phyloP scores from a whole-genome alignment of 2,113 vertebrate genomes.

The Crocuta crocuta region DNA sequence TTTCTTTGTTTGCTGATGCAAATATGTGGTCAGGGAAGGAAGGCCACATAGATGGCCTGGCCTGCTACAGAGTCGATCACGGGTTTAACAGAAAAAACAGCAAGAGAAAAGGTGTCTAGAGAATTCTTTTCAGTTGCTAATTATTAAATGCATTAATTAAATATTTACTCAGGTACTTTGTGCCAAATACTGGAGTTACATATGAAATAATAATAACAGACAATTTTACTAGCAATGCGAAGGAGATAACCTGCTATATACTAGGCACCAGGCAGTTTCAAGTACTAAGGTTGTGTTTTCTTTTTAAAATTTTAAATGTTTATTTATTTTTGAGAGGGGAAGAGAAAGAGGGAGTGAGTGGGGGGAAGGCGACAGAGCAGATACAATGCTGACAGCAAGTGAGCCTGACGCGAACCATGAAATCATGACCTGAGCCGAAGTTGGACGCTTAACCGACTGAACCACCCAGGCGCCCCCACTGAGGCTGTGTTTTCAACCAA shows the following conservation, averaged over 20 bases:
- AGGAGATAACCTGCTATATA: not conserved
- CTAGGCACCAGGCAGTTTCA: no score
- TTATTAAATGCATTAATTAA: constrained; percentile 1
- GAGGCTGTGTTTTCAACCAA: not conserved
- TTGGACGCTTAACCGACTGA: no score
- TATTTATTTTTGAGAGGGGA: no score
- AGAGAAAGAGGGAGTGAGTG: no score
- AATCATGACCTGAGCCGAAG: no score
- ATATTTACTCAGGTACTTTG: not conserved
- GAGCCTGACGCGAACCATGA: no score
- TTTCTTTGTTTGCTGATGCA: not conserved
- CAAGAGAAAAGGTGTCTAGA: not conserved
- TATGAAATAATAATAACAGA: not conserved
- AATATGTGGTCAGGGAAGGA: not conserved
- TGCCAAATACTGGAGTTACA: not conserved
- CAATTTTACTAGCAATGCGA: not conserved
- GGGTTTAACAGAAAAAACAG: not conserved
- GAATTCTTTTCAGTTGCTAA: not conserved
- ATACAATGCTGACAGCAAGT: no score
- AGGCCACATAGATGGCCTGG: no score
- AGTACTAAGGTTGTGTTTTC: not conserved
- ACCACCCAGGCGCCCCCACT: not conserved
- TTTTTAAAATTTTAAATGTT: not conserved
- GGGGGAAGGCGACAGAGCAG: no score
- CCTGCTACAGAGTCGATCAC: not conserved